Conservation (phyloP, 2,113 vertebrate species). For the Larimichthys crocea region DNA sequence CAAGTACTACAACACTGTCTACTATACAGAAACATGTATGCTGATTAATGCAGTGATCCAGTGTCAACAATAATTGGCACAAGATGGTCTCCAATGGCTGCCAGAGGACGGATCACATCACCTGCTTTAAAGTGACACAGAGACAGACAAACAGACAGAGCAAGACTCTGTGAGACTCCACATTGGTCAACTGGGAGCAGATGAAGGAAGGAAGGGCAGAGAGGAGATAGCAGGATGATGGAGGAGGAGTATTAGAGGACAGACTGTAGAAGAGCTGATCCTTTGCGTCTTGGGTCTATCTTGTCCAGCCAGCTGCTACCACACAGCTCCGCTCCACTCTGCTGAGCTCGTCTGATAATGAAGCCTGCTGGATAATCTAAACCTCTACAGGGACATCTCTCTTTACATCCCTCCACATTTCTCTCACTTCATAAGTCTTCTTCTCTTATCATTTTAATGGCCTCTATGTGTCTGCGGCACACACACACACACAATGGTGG, state of each 20-base stretch:
- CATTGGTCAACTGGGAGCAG: background rate
- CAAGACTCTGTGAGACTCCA: background rate
- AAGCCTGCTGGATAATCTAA: constrained; percentile 40
- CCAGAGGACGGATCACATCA: background rate
- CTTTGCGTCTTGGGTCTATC: constrained; percentile 33
- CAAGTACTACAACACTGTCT: too few relatives aligned
- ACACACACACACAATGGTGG: background rate
- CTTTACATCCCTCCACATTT: constrained; percentile 5
- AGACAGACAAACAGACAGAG: background rate
- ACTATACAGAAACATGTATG: background rate
- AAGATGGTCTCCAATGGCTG: background rate
- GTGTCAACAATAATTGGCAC: too few relatives aligned
- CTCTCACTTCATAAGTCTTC: constrained; percentile 8
- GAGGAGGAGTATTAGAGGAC: constrained; percentile 2
- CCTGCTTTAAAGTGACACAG: background rate
- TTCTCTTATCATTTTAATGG: background rate
- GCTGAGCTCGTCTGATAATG: constrained; percentile 48
- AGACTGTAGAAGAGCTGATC: background rate
- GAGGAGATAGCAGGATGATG: constrained; percentile 3
- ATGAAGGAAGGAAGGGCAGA: background rate
- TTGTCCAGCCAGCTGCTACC: constrained; percentile 22
- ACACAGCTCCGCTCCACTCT: constrained; percentile 24
- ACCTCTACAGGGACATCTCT: constrained; percentile 16
- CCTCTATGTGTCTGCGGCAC: background rate
- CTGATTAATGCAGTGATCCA: background rate